Percentiles rank a stretch among this genome's conserved stretches.
phyloP scores from a whole-genome alignment of 2,797 vertebrate genomes.

The Streptopelia turtur region DNA sequence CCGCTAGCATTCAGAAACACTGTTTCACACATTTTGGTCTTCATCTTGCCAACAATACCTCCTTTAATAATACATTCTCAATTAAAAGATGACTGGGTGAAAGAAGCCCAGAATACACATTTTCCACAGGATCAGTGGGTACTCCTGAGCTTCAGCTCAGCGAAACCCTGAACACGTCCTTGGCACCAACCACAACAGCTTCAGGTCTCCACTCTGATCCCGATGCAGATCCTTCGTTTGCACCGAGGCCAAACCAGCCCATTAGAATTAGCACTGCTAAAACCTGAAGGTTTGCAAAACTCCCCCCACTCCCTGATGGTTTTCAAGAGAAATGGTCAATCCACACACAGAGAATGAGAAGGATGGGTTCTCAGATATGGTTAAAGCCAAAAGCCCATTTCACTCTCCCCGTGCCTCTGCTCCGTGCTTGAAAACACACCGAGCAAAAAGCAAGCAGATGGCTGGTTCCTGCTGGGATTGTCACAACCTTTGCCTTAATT shows the following conservation, averaged over 20 bases:
- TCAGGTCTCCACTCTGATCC: neutral
- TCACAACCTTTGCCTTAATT: neutral
- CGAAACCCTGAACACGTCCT: neutral
- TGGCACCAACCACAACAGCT: neutral
- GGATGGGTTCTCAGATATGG: neutral
- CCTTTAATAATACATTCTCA: neutral
- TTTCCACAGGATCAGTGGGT: neutral
- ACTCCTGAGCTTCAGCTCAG: neutral
- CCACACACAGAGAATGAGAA: neutral
- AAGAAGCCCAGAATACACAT: neutral
- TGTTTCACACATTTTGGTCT: neutral
- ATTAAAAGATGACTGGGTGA: neutral
- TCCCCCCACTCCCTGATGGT: neutral
- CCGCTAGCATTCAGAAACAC: neutral
- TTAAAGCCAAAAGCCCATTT: neutral
- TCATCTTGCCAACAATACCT: neutral
- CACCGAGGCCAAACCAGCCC: neutral
- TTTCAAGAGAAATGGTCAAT: neutral
- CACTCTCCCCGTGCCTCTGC: neutral
- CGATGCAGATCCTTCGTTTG: neutral
- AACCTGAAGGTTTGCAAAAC: neutral
- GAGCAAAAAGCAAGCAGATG: neutral
- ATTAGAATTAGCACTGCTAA: neutral
- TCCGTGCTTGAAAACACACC: neutral
- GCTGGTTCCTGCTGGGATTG: neutral